Evolutionary conservation across 2,113 vertebrate species (phyloP).

Genomic region (Reinhardtius hippoglossoides): DNA sequence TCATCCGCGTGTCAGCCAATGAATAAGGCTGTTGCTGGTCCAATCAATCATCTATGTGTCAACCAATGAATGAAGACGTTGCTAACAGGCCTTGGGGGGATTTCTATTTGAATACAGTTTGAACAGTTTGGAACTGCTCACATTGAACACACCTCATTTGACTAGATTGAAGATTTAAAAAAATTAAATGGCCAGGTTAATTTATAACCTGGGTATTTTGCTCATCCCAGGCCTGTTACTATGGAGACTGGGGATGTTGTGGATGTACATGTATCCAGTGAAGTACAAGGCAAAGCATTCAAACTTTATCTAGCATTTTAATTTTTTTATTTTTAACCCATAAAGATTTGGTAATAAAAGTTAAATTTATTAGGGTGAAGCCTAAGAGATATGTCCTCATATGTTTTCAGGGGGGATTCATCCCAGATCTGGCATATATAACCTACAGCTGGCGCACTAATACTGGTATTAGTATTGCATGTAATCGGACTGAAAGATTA

Average conservation of each 20-base stretch:
- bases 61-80: slow-evolving; percentile 44
- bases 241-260: not conserved
- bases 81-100: slow-evolving; percentile 21
- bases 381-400: no score
- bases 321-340: not conserved
- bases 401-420: not conserved
- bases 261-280: not conserved
- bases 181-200: not conserved
- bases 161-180: not conserved
- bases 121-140: not conserved
- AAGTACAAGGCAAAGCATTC: not conserved
- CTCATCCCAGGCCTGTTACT: no score
- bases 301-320: not conserved
- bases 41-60: slow-evolving; percentile 55
- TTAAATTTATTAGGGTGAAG: not conserved
- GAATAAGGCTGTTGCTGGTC: slow-evolving; percentile 37
- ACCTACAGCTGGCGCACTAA: not conserved
- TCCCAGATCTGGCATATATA: not conserved
- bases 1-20: slow-evolving; percentile 47
- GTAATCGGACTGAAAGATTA: not conserved
- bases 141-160: not conserved
- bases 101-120: slow-evolving; percentile 32
- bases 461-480: not conserved
- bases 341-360: not conserved
- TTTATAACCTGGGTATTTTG: not conserved